phyloP scores from a whole-genome alignment of 2,113 vertebrate species.

The Pluvialis apricaria region DNA sequence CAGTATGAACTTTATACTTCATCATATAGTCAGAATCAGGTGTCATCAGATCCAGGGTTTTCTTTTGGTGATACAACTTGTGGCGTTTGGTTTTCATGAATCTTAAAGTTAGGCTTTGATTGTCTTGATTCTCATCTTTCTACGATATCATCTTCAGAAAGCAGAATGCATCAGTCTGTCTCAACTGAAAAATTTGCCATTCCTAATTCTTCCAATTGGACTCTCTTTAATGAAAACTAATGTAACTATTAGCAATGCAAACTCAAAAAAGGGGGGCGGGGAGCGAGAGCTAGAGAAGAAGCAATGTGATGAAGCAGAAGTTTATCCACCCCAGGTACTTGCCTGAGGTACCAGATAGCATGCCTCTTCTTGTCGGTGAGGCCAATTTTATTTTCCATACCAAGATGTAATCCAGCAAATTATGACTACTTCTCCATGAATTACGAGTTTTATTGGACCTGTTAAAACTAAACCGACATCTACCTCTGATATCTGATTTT shows the following conservation, averaged over 20 bases:
- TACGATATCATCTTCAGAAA: background rate
- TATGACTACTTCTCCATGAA: background rate
- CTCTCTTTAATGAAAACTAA: background rate
- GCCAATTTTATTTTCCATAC: background rate
- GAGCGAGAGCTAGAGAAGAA: accelerated
- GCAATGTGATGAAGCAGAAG: background rate
- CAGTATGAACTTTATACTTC: background rate
- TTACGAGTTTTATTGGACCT: background rate
- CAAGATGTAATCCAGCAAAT: background rate
- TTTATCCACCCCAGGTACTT: background rate
- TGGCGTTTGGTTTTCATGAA: background rate
- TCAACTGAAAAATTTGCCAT: background rate
- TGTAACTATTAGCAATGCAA: background rate
- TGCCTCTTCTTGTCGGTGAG: background rate
- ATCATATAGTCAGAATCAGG: background rate
- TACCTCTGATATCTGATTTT: background rate
- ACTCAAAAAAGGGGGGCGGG: background rate
- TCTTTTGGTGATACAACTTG: background rate
- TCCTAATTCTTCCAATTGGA: background rate
- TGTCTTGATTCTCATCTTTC: background rate
- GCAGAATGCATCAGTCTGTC: background rate
- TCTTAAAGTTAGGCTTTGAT: background rate
- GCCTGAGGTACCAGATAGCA: background rate
- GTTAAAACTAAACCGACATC: background rate
- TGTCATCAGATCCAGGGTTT: background rate